Percentiles rank a stretch among this genome's conserved stretches.
These are phyloP conservation scores for Dendrocopos noguchii DNA, from an alignment of 2,113 vertebrate species.

Conservation along the genomic window DNA sequence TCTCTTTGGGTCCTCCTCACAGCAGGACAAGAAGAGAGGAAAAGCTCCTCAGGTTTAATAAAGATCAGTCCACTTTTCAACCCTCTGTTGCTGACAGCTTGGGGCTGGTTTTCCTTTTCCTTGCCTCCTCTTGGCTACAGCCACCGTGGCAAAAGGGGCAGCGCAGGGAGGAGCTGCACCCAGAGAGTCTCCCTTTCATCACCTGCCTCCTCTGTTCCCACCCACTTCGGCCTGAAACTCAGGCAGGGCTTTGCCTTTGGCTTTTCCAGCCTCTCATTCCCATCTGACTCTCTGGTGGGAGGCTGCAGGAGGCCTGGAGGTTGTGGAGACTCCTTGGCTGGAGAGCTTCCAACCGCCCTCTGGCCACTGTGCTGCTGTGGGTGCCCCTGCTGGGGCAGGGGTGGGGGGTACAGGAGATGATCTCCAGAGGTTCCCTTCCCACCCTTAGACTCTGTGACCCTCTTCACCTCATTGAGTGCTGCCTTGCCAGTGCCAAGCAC, in stretches of 20 bases:
- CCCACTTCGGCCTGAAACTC: neutral
- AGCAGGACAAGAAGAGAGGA: neutral
- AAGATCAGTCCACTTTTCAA: neutral
- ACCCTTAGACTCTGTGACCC: neutral
- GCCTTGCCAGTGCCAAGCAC: accelerated
- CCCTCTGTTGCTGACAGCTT: neutral
- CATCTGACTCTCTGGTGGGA: neutral
- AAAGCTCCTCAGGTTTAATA: neutral
- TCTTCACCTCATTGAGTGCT: neutral
- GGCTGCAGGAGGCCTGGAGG: neutral
- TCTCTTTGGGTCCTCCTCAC: neutral
- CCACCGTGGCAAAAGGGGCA: neutral
- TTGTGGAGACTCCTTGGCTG: neutral
- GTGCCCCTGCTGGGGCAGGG: neutral
- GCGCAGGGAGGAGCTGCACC: neutral
- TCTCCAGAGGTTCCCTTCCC: neutral
- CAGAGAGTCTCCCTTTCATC: neutral
- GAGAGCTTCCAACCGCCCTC: neutral
- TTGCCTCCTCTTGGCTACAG: neutral
- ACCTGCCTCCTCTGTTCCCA: neutral
- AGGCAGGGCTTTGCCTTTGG: neutral
- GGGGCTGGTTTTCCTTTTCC: neutral
- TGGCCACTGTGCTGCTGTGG: neutral
- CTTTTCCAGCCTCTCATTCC: neutral
- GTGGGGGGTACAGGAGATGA: neutral